Evolutionary conservation across 1,140 invertebrate genomes (phyloP), one percentile per base, ranked within the genome.

Genomic region (Probaryconus sp.): DNA sequence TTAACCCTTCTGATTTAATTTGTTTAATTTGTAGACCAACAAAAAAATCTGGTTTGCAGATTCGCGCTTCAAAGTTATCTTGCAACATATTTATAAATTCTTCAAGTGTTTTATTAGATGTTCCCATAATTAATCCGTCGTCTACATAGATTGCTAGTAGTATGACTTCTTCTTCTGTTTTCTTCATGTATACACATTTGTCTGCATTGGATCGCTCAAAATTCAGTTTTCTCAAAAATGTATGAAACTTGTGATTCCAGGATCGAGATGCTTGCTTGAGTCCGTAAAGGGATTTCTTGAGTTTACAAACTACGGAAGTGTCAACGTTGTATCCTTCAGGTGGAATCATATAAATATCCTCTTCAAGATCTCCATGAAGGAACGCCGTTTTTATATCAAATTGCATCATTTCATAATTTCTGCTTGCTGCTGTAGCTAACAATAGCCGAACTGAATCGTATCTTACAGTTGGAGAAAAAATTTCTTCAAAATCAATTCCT

Each of bases 331-430:
- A 35, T 20, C 61, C 77, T 9, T 74, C 43, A 2, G 83, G 83
- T 42, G 75, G 76, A 38, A 73, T 51, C 83, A 88, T 87, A 42
- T 83, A 87, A 3, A 88, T 81, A 3, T 86, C 79, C 60, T 80
- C 80, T 14, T 84, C 35, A 2, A 85, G 6, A 5, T 61, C 47
- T 5, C 78, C 76, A n/a, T n/a, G n/a, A n/a, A n/a, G n/a, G n/a
- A n/a, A n/a, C n/a, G n/a, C n/a, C n/a, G n/a, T n/a, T n/a, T 35
- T 84, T 60, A 3, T 83, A 48, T 65, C 78, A 84, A 11, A 81
- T 77, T n/a, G 76, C 81, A 11, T 38, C 65, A 5, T 83, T 64
- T 67, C 83, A 82, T 9, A 79, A 56, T 40, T 84, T 81, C 1
- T 50, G 6, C 5, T 82, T 38, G n/a, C 30, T 10, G 30, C 30